Base-by-base conservation (phyloP, 2,113 vertebrate species). In the Microcebus tavaratra region DNA sequence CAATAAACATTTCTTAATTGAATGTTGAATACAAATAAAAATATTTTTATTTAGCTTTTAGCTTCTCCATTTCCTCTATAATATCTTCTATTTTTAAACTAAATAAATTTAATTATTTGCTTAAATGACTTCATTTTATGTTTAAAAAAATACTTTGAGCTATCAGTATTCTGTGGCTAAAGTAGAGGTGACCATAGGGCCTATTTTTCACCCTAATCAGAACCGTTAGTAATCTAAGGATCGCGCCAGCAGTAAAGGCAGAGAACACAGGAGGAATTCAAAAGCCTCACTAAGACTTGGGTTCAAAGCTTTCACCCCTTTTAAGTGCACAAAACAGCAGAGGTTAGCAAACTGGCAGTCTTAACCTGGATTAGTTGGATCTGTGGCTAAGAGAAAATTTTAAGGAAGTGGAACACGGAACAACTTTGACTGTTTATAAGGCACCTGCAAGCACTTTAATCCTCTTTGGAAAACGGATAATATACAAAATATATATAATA, bases 121-220 rank as follows among this genome's bases (percentile, higher is more conserved):
- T 91, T 61, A 76, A 95, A 61, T 23, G 23, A 17, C 48, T 80
- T 93, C 27, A 67, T 48, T 86, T 78, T 61, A 59, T 55, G 63
- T 70, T 20, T 27, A 91, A 42, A 85, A 34, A 80, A 23, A 34
- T 9, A 53, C 39, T 27, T 7, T 27, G 36, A 6, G 55, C 31
- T 63, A 45, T 45, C 13, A 39, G 23, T 7, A 20, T 25, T 57
- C 78, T 15, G 34, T 5, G 2, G 53, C 63, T 72, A 15, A 65
- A 84, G 85, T 1, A 34, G 29, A 84, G 39, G n/a, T 23, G 23
- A 45, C 6, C 12, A 10, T 27, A 2, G 29, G 76, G 21, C 45
- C 45, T 50, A 3, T 4, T 57, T 4, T 57, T 12, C 42, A 2
- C 31, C 15, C 31, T 8, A 5, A 9, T 0, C 15, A 59, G 45